Evolutionary conservation across 2,113 vertebrate species (phyloP).

Genomic region (Galbula dea): DNA sequence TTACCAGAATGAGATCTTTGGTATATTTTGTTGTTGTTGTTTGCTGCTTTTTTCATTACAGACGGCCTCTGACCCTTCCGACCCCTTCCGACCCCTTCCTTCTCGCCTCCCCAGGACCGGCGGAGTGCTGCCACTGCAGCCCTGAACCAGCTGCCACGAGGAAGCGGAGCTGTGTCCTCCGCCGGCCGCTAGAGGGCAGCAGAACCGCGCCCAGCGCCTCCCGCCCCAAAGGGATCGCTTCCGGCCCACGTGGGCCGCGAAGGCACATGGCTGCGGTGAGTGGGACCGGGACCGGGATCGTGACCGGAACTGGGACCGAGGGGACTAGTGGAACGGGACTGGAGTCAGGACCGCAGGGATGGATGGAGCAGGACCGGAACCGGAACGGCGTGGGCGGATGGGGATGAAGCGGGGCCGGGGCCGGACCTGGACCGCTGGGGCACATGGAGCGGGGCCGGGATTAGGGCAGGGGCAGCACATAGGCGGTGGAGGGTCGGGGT

Average conservation of each 20-base stretch:
- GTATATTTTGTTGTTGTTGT: no score
- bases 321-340: no score
- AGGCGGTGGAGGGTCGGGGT: background rate
- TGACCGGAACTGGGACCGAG: accelerated
- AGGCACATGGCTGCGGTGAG: slow-evolving; percentile 5
- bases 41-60: no score
- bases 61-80: no score
- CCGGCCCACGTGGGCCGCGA: background rate
- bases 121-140: accelerated
- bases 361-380: background rate
- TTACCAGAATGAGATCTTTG: no score
- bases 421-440: background rate
- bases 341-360: background rate
- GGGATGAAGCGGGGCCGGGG: no score
- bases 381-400: no score
- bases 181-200: slow-evolving; percentile 4
- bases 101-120: no score
- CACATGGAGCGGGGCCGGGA: background rate
- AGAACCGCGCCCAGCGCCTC: background rate
- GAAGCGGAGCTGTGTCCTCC: accelerated
- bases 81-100: no score
- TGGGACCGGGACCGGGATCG: no score
- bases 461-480: background rate
- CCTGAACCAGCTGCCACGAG: accelerated
- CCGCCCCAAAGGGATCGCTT: background rate